Evolutionary conservation across 2,113 vertebrate species (phyloP), one percentile per base, ranked within the genome.

Genomic region (Xenopus borealis): DNA sequence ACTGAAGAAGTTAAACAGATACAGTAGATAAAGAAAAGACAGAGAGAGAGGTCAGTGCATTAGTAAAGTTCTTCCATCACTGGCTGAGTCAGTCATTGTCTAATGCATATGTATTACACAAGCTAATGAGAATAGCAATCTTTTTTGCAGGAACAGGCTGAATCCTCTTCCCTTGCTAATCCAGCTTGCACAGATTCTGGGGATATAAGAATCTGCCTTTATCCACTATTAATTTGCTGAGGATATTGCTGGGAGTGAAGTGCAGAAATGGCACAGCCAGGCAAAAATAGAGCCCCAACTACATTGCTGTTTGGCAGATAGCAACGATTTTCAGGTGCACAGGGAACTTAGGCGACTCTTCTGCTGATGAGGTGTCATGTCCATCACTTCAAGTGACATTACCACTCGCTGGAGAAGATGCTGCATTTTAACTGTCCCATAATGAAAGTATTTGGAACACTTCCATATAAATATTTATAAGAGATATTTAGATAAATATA

Each of bases 301-400:
- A 64, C 65, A 63, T 40, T 58, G 79, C 71, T 65, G 55, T 79
- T 78, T 67, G 66, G 80, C 72, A 82, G 79, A 44, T 17, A 74
- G 23, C 71, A 30, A 12, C 57, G 81, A 79, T 79, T 75, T 76
- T 82, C 84, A 86, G 86, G 80, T 50, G 18, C 10, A 67, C 5
- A 13, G 13, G 9, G 1, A 45, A 14, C 18, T 30, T 67, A 18
- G 65, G 40, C 14, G 20, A 45, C n/a, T 17, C 44, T 45, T 9
- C 62, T 64, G 27, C 27, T 64, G 62, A 64, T 64, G 65, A 67
- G 65, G 44, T 67, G 65, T 67, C 65, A 67, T 45, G 46, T 67
- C 45, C 44, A 67, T 50, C 46, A 52, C 46, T 27, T 67, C 65
- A 67, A 50, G 11, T 23, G 17, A 50, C 65, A 23, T 11, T 45